phyloP scores from a whole-genome alignment of 2,888 invertebrate genomes.

The Entomobrya proxima region DNA sequence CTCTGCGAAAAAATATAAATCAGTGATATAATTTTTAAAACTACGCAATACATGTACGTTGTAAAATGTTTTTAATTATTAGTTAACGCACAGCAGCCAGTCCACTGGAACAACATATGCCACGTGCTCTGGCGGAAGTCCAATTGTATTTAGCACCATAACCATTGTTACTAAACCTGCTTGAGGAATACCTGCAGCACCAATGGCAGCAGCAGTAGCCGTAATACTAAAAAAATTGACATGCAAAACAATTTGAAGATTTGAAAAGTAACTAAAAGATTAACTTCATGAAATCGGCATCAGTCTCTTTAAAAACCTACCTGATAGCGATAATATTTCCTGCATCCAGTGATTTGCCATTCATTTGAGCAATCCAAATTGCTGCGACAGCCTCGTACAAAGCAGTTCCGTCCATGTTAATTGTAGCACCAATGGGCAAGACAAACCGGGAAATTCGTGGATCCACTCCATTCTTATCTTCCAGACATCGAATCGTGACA shows the following conservation, averaged over 20 bases:
- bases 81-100: constrained; percentile 77
- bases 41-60: not conserved
- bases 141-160: constrained; percentile 77
- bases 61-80: not conserved
- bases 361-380: constrained; percentile 83
- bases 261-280: not conserved
- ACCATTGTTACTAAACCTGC: constrained; percentile 80
- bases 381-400: constrained; percentile 98
- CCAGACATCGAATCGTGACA: constrained; percentile 93
- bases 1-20: constrained; percentile 54
- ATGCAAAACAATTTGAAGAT: not conserved
- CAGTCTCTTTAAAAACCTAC: constrained; percentile 47
- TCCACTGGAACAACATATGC: constrained; percentile 77
- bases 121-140: constrained; percentile 77
- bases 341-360: constrained; percentile 52
- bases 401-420: constrained; percentile 99
- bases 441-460: constrained; percentile 95
- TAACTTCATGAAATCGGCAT: not conserved
- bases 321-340: constrained; percentile 73
- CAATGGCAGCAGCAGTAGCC: constrained; percentile 80
- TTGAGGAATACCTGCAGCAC: constrained; percentile 81
- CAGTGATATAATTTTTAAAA: not conserved
- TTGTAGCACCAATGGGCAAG: constrained; percentile 97
- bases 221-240: constrained; percentile 78
- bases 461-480: constrained; percentile 91